phyloP scores from a whole-genome alignment of 2,113 vertebrate genomes.

The Spizaetus ornatus region DNA sequence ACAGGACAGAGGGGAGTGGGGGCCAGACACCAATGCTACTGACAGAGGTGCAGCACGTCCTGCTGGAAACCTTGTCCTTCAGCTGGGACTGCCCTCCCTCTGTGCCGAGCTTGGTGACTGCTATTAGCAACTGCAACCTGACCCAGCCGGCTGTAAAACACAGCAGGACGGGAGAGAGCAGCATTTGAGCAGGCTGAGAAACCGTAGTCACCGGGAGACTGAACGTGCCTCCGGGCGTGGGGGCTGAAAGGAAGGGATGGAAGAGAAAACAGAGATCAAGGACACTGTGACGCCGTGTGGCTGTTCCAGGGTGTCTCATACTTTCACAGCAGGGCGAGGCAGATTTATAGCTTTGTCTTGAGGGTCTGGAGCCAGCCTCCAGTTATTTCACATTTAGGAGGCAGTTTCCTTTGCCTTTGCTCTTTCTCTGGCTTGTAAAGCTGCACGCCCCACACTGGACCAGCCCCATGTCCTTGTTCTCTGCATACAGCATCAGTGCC shows the following conservation, averaged over 20 bases:
- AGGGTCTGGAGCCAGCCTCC: conserved; percentile 1
- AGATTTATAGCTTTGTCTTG: conserved; percentile 40
- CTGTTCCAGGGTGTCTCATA: background rate
- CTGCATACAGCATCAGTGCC: background rate
- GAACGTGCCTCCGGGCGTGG: background rate
- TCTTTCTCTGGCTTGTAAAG: background rate
- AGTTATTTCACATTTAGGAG: background rate
- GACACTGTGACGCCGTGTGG: background rate
- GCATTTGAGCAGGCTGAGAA: background rate
- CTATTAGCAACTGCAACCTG: background rate
- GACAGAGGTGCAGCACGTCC: background rate
- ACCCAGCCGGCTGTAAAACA: background rate
- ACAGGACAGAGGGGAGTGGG: background rate
- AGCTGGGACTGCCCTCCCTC: background rate
- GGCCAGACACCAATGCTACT: fast-evolving
- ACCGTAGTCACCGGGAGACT: background rate
- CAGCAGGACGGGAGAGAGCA: background rate
- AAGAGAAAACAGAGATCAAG: conserved; percentile 36
- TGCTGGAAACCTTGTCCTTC: background rate
- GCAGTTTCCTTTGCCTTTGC: background rate
- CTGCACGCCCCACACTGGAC: background rate
- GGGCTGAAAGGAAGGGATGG: background rate
- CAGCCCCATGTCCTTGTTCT: background rate
- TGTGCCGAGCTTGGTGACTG: background rate
- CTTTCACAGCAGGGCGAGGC: background rate